Conservation (phyloP, 2,797 vertebrate species). For the Spinus pinus region DNA sequence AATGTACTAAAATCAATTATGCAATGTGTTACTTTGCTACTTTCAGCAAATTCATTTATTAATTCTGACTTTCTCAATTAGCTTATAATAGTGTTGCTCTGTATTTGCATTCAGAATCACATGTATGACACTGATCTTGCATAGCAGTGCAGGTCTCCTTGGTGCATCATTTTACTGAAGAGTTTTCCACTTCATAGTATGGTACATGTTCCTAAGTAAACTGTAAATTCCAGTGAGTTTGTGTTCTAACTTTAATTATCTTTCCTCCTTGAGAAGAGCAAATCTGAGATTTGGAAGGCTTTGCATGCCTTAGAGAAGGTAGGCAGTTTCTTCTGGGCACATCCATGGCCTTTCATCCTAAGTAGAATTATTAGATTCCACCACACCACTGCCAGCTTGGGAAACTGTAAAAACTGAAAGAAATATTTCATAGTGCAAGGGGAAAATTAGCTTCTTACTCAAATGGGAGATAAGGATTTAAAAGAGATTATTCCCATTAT, state of each 20-base stretch:
- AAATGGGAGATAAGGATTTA: not conserved
- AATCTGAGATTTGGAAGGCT: not conserved
- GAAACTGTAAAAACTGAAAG: not conserved
- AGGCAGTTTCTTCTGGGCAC: not conserved
- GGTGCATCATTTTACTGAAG: not conserved
- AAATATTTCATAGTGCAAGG: not conserved
- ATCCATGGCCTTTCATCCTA: not conserved
- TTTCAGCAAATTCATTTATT: not conserved
- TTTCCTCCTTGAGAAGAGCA: not conserved
- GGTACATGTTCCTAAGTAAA: not conserved
- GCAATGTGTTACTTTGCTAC: not conserved
- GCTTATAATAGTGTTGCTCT: not conserved
- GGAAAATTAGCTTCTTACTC: not conserved
- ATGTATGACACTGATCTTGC: not conserved
- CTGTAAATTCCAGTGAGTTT: not conserved
- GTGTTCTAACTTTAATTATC: not conserved
- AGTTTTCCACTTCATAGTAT: not conserved
- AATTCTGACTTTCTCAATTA: not conserved
- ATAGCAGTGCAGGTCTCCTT: not conserved
- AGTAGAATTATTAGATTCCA: not conserved
- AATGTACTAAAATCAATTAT: not conserved
- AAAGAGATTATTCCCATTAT: not conserved
- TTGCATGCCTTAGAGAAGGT: not conserved
- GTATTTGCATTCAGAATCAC: not conserved
- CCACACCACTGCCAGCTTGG: fast-evolving